These are phyloP conservation scores for Carpatolechia fugitivella DNA, from an alignment of 2,888 invertebrate species.

Conservation along the genomic window DNA sequence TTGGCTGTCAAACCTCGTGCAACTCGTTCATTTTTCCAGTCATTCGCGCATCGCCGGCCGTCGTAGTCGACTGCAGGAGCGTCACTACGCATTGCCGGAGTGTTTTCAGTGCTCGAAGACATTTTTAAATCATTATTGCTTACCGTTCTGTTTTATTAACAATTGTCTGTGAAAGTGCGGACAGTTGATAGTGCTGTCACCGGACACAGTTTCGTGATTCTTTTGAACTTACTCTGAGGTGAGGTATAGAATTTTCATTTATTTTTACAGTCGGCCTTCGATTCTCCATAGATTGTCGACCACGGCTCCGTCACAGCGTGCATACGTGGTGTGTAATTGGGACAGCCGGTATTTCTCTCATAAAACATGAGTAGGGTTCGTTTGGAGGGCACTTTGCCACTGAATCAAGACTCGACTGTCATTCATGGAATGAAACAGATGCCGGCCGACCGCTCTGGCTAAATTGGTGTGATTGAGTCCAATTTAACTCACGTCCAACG, in stretches of 20 bases:
- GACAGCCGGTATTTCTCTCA: neutral
- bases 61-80: constrained; percentile 59
- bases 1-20: neutral
- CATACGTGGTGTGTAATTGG: constrained; percentile 30
- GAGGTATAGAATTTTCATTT: constrained; percentile 41
- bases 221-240: constrained; percentile 63
- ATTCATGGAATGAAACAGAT: neutral
- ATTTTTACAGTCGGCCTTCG: constrained; percentile 35
- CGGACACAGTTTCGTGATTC: constrained; percentile 48
- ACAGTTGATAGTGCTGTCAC: constrained; percentile 46
- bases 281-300: constrained; percentile 9
- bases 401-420: neutral
- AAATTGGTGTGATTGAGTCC: constrained; percentile 30
- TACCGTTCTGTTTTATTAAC: constrained; percentile 41
- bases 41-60: constrained; percentile 58
- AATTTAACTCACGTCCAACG: neutral
- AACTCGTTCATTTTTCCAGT: constrained; percentile 38
- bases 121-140: constrained; percentile 32
- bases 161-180: constrained; percentile 59
- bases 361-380: neutral
- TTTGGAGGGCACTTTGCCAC: neutral
- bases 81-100: constrained; percentile 65
- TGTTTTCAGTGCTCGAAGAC: constrained; percentile 47
- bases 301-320: constrained; percentile 15
- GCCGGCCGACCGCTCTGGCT: neutral